These are phyloP conservation scores for Trichopria drosophilae DNA, from an alignment of 2,888 invertebrate genomes.

Conservation along the genomic window DNA sequence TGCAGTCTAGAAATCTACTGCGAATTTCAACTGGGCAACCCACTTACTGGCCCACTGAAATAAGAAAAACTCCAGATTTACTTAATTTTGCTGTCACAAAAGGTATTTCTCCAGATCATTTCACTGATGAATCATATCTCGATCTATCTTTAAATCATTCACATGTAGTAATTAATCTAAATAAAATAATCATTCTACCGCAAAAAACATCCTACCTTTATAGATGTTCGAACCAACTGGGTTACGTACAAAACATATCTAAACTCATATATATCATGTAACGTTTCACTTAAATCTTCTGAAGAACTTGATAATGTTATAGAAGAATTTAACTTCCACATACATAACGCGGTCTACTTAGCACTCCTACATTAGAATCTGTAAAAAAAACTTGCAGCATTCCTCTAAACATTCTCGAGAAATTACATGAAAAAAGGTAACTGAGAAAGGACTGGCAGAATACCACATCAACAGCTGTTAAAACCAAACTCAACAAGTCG, in stretches of 20 bases:
- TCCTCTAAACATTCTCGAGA: neutral
- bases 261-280: neutral
- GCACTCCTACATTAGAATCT: neutral
- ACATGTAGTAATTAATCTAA: neutral
- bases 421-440: conserved; percentile 10
- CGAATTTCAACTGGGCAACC: conserved; percentile 29
- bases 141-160: conserved; percentile 4
- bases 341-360: neutral
- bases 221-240: neutral
- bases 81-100: conserved; percentile 1
- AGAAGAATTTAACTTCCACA: neutral
- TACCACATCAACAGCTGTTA: conserved; percentile 9
- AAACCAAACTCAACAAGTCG: conserved; percentile 15
- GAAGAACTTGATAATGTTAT: neutral
- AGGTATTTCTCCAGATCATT: neutral
- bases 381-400: neutral
- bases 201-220: conserved; percentile 3
- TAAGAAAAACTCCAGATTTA: neutral
- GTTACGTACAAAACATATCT: neutral
- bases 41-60: conserved; percentile 30
- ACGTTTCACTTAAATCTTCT: neutral
- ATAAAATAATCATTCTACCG: neutral
- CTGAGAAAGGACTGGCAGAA: conserved; percentile 14
- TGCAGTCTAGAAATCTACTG: neutral
- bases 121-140: neutral